phyloP scores from a whole-genome alignment of 37 sponge, comb jelly and placozoan genomes.

The Tethya wilhelma region DNA sequence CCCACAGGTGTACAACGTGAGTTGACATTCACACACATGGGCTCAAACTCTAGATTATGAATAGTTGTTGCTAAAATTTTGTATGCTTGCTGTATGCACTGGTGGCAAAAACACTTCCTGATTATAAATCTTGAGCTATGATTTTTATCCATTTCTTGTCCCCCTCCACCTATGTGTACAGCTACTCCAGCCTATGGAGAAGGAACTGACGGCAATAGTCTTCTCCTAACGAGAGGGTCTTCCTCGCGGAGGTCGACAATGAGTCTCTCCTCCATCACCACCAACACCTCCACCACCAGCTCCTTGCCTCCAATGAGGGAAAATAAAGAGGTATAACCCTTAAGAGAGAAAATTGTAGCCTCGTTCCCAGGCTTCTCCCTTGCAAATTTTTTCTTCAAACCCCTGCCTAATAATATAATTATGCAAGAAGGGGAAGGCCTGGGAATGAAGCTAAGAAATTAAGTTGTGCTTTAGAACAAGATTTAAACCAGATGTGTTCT shows the following conservation, averaged over 20 bases:
- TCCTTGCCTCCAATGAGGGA: too few species aligned
- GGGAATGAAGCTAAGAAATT: too few species aligned
- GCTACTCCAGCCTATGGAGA: conserved; percentile 22
- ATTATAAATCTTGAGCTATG: not conserved
- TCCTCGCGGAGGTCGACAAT: conserved; percentile 7
- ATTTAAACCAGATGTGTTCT: too few species aligned
- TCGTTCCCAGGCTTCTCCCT: too few species aligned
- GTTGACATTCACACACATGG: not conserved
- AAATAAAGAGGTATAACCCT: too few species aligned
- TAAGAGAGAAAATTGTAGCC: too few species aligned
- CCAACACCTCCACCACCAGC: conserved; percentile 14
- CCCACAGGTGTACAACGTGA: conserved; percentile 48
- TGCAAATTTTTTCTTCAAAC: too few species aligned
- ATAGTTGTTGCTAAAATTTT: not conserved
- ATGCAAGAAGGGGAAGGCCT: too few species aligned
- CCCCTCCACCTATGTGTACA: not conserved
- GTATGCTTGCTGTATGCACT: not conserved
- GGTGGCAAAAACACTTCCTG: not conserved
- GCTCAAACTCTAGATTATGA: not conserved
- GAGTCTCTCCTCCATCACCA: conserved; percentile 14
- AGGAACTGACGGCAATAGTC: conserved; percentile 24
- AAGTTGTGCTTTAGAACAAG: too few species aligned
- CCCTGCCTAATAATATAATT: too few species aligned
- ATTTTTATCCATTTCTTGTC: not conserved
- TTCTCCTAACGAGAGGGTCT: not conserved